Conservation (phyloP, 2,113 vertebrate species). For the Dryoscopus gambensis region DNA sequence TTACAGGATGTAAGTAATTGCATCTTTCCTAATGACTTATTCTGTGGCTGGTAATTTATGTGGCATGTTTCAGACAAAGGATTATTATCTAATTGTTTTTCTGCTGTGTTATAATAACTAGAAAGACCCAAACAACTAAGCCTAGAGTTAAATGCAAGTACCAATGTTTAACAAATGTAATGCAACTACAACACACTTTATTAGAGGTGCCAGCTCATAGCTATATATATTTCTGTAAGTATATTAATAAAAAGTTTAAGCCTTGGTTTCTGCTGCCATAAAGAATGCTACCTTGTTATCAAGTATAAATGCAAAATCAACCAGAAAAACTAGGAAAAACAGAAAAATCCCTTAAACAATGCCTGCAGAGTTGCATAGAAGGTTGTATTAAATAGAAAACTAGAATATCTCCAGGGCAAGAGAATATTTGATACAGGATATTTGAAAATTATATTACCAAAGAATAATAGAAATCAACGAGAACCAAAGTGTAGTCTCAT, state of each 20-base stretch:
- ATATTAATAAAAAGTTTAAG: background rate
- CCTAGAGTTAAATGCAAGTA: background rate
- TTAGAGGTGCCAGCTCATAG: background rate
- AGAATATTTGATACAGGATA: background rate
- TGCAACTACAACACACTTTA: background rate
- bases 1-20: background rate
- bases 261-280: background rate
- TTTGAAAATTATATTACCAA: background rate
- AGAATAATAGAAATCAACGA: background rate
- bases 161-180: background rate
- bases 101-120: background rate
- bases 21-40: background rate
- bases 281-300: background rate
- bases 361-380: background rate
- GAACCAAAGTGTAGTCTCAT: background rate
- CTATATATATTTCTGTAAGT: background rate
- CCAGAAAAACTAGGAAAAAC: background rate
- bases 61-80: background rate
- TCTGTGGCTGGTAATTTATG: background rate
- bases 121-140: background rate
- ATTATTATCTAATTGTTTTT: constrained; percentile 1
- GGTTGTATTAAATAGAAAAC: background rate
- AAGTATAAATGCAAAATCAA: background rate
- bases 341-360: background rate
- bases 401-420: background rate